A percentile compares a stretch with the other conserved stretches of the same genome.
Evolutionary conservation across 2,888 invertebrate genomes (phyloP).

Genomic region (Conus canariensis): DNA sequence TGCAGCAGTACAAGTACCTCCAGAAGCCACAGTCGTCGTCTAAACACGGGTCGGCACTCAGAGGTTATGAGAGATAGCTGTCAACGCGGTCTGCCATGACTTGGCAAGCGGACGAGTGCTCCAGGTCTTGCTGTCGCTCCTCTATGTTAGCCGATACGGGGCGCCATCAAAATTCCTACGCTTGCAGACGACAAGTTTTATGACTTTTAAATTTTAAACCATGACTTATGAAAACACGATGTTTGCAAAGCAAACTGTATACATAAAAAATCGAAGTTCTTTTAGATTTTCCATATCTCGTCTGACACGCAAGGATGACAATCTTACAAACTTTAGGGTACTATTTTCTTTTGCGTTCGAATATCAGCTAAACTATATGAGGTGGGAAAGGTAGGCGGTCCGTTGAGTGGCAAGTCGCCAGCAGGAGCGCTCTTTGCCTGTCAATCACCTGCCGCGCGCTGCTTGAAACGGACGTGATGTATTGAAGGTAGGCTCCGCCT

Average conservation of each 20-base stretch:
- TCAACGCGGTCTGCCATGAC: neutral
- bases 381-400: conserved; percentile 34
- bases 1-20: neutral
- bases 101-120: conserved; percentile 3
- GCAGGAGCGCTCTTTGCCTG: conserved; percentile 39
- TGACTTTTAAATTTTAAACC: neutral
- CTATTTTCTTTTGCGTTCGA: conserved; percentile 31
- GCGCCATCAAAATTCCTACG: conserved; percentile 34
- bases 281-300: no score
- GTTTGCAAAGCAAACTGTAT: no score
- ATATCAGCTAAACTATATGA: neutral
- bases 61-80: conserved; percentile 21
- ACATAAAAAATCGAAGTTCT: no score
- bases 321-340: neutral
- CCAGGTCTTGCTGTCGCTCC: conserved; percentile 23
- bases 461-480: conserved; percentile 20
- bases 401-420: conserved; percentile 34
- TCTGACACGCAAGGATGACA: no score
- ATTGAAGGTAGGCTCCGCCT: conserved; percentile 28
- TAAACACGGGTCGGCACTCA: neutral
- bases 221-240: neutral
- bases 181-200: conserved; percentile 41
- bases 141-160: neutral
- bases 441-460: conserved; percentile 38
- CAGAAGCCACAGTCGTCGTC: neutral